Evolutionary conservation across 2,797 vertebrate genomes (phyloP).

Genomic region (Falco columbarius): DNA sequence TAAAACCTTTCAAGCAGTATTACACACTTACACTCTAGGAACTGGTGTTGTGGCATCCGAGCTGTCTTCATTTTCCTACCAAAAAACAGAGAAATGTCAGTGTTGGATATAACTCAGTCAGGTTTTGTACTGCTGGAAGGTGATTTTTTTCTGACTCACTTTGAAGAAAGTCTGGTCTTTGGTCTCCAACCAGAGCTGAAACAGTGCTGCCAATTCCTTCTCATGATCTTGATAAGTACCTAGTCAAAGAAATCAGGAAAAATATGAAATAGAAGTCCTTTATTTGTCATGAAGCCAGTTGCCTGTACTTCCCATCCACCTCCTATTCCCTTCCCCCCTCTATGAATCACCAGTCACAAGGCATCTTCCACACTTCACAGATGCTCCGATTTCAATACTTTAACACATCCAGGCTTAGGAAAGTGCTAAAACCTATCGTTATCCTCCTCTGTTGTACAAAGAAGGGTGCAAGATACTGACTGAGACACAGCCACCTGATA

Average conservation of each 20-base stretch:
- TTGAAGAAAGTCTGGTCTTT: slow-evolving; percentile 94
- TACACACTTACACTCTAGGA: slow-evolving; percentile 89
- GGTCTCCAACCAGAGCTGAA: slow-evolving; percentile 95
- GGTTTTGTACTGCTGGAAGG: not conserved
- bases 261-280: not conserved
- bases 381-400: not conserved
- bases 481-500: not conserved
- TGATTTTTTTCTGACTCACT: slow-evolving; percentile 73
- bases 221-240: slow-evolving; percentile 89
- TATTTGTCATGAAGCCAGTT: not conserved
- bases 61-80: slow-evolving; percentile 90
- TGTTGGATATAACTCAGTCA: not conserved
- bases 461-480: not conserved
- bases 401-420: not conserved
- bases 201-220: slow-evolving; percentile 92
- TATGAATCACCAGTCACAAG: not conserved
- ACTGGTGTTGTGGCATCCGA: slow-evolving; percentile 87
- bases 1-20: not conserved
- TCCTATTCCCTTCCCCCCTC: not conserved
- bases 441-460: not conserved
- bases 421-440: not conserved
- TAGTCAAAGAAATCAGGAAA: slow-evolving; percentile 45
- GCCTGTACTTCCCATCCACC: not conserved
- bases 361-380: not conserved
- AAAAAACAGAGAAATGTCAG: slow-evolving; percentile 38